Evolutionary conservation across 2,113 vertebrate genomes (phyloP).

Genomic region (Cepphus grylle): DNA sequence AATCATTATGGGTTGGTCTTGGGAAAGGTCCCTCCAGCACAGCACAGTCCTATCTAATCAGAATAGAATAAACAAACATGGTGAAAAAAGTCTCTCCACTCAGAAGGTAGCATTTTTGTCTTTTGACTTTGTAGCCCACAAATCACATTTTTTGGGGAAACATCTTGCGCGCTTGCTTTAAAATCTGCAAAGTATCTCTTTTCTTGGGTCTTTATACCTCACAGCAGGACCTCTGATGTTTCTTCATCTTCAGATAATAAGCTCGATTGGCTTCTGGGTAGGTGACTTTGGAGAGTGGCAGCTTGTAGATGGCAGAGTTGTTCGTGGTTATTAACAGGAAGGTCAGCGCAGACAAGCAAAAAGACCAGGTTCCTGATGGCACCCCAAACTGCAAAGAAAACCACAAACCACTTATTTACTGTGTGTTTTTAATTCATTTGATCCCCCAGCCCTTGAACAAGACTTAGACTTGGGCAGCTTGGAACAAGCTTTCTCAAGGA

Average conservation of each 20-base stretch:
- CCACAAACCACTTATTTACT: not conserved
- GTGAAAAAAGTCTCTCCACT: not conserved
- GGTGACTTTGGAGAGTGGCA: slow-evolving; percentile 87
- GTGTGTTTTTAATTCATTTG: not conserved
- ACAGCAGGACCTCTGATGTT: slow-evolving; percentile 17
- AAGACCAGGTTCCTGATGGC: slow-evolving; percentile 93
- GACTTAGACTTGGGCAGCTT: not conserved
- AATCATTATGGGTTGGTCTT: not conserved
- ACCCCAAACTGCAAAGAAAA: slow-evolving; percentile 82
- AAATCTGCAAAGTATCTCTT: not conserved
- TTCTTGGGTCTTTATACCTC: not conserved
- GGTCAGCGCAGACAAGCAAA: slow-evolving; percentile 89
- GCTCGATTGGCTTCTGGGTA: slow-evolving; percentile 91
- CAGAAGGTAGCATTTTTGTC: not conserved
- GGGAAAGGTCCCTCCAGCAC: not conserved
- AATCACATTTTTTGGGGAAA: not conserved
- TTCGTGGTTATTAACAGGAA: slow-evolving; percentile 89
- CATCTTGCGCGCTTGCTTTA: not conserved
- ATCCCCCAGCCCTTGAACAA: not conserved
- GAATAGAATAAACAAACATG: not conserved
- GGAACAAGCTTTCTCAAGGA: not conserved
- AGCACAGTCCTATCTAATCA: not conserved
- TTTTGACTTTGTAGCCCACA: not conserved
- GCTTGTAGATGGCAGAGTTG: slow-evolving; percentile 79
- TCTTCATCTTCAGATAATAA: slow-evolving; percentile 71